These are phyloP conservation scores for Erythrolamprus reginae DNA, from an alignment of 2,113 vertebrate species.

Conservation along the genomic window DNA sequence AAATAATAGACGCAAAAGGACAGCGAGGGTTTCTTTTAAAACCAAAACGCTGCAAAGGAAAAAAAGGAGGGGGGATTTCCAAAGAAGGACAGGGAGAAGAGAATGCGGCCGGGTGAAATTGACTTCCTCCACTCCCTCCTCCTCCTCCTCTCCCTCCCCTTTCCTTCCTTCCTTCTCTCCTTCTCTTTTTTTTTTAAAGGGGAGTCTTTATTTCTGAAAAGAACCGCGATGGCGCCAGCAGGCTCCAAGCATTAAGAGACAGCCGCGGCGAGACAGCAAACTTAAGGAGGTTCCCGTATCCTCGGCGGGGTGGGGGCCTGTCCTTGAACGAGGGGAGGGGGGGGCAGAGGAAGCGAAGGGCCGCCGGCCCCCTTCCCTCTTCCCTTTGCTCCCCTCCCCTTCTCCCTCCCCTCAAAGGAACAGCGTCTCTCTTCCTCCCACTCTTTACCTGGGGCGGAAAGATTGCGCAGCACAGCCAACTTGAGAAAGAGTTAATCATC, in stretches of 20 bases:
- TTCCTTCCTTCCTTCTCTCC: rapidly evolving
- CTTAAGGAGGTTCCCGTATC: conserved; percentile 98
- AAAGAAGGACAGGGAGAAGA: no score
- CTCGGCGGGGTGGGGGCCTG: conserved; percentile 75
- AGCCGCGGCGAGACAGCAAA: conserved; percentile 99
- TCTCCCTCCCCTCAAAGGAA: background rate
- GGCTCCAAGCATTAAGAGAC: conserved; percentile 96
- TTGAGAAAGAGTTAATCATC: conserved; percentile 23
- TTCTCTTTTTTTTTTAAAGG: conserved; percentile 82
- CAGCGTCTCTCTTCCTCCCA: background rate
- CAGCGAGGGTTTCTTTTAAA: no score
- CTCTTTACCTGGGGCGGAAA: background rate
- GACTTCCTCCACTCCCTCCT: background rate
- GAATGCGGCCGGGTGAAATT: background rate
- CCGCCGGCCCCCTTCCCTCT: conserved; percentile 46
- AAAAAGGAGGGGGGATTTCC: no score
- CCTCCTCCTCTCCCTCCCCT: no score
- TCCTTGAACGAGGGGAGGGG: conserved; percentile 57
- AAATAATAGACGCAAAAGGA: no score
- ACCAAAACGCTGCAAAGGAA: no score
- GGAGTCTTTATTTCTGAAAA: conserved; percentile 96
- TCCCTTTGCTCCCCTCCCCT: no score
- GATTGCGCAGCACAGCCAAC: background rate
- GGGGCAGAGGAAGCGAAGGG: conserved; percentile 22
- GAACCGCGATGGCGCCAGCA: conserved; percentile 95